These are phyloP conservation scores for Temnothorax nylanderi DNA, from an alignment of 1,140 invertebrate genomes.

Conservation along the genomic window DNA sequence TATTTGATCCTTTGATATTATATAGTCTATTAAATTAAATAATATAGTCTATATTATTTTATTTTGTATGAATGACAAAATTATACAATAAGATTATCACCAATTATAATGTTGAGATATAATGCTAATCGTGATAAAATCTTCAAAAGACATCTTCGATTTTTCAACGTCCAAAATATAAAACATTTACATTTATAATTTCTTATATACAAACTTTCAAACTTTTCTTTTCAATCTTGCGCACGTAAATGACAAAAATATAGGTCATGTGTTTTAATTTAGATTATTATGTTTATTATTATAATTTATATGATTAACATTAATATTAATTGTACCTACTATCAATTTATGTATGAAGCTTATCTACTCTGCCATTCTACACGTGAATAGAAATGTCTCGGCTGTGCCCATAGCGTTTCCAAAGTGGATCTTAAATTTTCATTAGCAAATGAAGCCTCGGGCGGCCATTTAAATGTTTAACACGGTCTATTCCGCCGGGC, in stretches of 20 bases:
- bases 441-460: slow-evolving; percentile 36
- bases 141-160: background rate
- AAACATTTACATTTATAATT: background rate
- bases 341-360: background rate
- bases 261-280: background rate
- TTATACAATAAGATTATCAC: background rate
- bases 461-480: slow-evolving; percentile 31
- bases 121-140: background rate
- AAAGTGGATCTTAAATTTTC: slow-evolving; percentile 35
- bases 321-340: background rate
- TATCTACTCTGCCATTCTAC: slow-evolving; percentile 7
- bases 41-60: background rate
- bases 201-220: background rate
- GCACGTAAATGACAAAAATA: background rate
- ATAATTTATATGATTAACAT: background rate
- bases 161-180: background rate
- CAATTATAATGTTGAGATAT: background rate
- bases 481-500: background rate
- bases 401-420: background rate
- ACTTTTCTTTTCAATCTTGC: background rate
- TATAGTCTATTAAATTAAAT: too few species aligned
- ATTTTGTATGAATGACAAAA: background rate
- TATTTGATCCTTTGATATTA: background rate
- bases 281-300: background rate
- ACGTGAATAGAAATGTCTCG: slow-evolving; percentile 32